Percentiles rank a stretch among this genome's conserved stretches.
Evolutionary conservation across 2,888 invertebrate species (phyloP).

Genomic region (Dynastes maya): DNA sequence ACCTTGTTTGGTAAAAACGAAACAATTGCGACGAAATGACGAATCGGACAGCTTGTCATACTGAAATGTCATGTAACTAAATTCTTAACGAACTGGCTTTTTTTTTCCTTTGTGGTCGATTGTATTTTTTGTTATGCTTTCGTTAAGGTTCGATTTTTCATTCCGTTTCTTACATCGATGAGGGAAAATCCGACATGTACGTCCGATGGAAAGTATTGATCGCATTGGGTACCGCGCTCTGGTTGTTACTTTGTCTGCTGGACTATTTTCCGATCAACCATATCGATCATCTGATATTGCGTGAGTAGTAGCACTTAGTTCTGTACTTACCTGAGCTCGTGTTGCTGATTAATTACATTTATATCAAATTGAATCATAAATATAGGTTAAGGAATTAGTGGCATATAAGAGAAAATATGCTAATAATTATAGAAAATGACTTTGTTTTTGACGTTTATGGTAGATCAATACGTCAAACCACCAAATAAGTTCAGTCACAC

Average conservation of each 20-base stretch:
- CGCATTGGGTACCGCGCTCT: conserved; percentile 62
- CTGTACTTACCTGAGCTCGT: too few relatives aligned
- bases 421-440: too few relatives aligned
- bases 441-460: too few relatives aligned
- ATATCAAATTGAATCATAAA: too few relatives aligned
- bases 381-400: too few relatives aligned
- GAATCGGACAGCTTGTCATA: too few relatives aligned
- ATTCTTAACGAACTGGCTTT: conserved; percentile 1
- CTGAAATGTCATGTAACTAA: conserved; percentile 25
- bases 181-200: conserved; percentile 57
- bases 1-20: too few relatives aligned
- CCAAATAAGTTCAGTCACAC: too few relatives aligned
- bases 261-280: conserved; percentile 54
- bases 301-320: conserved; percentile 15
- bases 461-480: too few relatives aligned
- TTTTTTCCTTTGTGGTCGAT: not conserved
- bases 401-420: too few relatives aligned
- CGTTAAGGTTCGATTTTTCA: not conserved
- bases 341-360: too few relatives aligned
- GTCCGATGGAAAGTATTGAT: conserved; percentile 63
- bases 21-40: too few relatives aligned
- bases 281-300: conserved; percentile 23
- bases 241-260: conserved; percentile 61
- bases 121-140: conserved; percentile 13
- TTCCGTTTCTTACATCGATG: conserved; percentile 11